Base-by-base conservation (phyloP, 2,797 vertebrate genomes). In the Oreortyx pictus region DNA sequence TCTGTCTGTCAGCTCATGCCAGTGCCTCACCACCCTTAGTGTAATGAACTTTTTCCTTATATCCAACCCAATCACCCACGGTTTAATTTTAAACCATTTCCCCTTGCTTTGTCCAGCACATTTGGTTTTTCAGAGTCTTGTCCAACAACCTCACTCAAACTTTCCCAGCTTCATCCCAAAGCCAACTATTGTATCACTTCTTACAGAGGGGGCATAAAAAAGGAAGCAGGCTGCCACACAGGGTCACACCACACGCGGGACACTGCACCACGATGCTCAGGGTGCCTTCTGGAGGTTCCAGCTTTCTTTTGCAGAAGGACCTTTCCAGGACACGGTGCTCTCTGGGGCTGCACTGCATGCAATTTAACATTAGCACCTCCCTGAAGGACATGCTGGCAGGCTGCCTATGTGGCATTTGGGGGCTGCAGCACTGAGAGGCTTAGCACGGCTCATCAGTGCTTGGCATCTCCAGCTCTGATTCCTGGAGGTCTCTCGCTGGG, bases 51-150 rank as follows among this genome's bases (percentile, higher is more conserved):
- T 29, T 10, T 11, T 52, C 17, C 15, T 52, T 29, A 29, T 29
- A 29, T 17, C 50, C 50, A 52, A 17, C 17, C 50, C 50, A 52
- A 17, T 52, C 27, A 52, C 27, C 50, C 27, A 6, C 29, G 27
- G 9, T 27, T 52, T 52, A 11, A 27, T 52, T 52, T 52, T 29
- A 52, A 52, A 16, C 27, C 50, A 29, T 52, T 52, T 29, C 50
- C 50, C 50, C 50, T 52, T 29, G 27, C 27, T 29, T 52, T 91
- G 74, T 56, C 70, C 46, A 66, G 60, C 35, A 52, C 20, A 16
- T 49, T 78, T 82, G 23, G 56, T 41, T 71, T 71, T 94, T 91
- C 56, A 88, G 82, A 29, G 27, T 54, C 76, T 59, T 62, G 65
- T 56, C 31, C 17, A 73, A 74, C 17, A 50, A 43, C 65, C 46